Base-by-base conservation (phyloP, 64 coral and sea anemone species). In the Acropora tenuis region DNA sequence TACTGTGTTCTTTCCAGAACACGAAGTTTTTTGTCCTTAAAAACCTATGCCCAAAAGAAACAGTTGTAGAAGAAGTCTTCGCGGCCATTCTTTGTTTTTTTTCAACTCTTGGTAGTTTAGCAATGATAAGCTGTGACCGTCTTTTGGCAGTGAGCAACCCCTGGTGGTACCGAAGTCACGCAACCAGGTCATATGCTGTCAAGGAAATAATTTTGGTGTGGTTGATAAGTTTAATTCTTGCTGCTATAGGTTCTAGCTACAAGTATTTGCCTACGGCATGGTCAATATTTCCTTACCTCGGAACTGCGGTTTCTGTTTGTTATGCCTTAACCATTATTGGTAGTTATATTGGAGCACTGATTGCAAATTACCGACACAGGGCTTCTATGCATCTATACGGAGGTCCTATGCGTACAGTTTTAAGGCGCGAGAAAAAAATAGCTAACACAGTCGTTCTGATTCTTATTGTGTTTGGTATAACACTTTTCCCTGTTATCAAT, bases 81-180 rank as follows among this genome's bases (percentile, higher is more conserved):
- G 16, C 49, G 2, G 7, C 19, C 30, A 30, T 30, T 11, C 8
- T 80, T 1, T 80, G 78, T 58, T 9, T 16, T 17, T 0, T 41
- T 1, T 53, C 78, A 7, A 80, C 78, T 17, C 4, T 80, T 10
- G 78, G 78, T 80, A 80, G 58, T 50, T 20, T 80, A 48, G 50
- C 78, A n/a, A 58, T 80, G 53, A 80, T 80, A 6, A 80, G 78
- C 20, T 41, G 19, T 40, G 78, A 80, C 50, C 78, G 78, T 1
- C 19, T 11, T 58, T 11, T 57, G 20, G 78, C 78, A 9, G n/a
- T 80, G 18, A 57, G 48, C 18, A 80, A 80, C 40, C 78, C 78
- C 41, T 80, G 49, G 78, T 57, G 49, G 78, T 80, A 80, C 50
- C 78, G 78, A 19, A 80, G 41, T 55, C 50, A 80, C n/a, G 78